Evolutionary conservation across 2,797 vertebrate genomes (phyloP).

Genomic region (Euphonia xanthogaster): DNA sequence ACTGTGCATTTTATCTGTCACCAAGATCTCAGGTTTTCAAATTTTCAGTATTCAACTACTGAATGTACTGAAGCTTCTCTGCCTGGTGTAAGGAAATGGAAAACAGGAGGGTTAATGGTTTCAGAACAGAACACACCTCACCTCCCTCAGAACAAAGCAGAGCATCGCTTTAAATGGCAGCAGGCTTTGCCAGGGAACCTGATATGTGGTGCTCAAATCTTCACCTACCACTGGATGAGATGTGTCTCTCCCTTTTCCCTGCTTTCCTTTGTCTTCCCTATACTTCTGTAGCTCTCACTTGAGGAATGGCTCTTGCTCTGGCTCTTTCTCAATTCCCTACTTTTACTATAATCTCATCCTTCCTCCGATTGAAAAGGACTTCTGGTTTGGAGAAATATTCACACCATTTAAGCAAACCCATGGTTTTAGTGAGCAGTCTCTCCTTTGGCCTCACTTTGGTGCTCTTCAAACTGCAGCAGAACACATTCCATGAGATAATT

Average conservation of each 20-base stretch:
- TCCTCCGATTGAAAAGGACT: background rate
- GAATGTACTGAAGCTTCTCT: background rate
- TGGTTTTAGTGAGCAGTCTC: background rate
- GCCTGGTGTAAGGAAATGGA: background rate
- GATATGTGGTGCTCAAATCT: background rate
- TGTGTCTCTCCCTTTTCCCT: background rate
- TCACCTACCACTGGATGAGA: fast-evolving
- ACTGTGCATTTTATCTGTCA: background rate
- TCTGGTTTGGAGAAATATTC: background rate
- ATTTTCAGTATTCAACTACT: background rate
- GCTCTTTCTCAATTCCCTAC: background rate
- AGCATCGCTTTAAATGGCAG: background rate
- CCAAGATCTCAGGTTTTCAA: background rate
- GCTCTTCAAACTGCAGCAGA: background rate
- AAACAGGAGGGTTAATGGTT: background rate
- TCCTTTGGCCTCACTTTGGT: background rate
- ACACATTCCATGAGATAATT: background rate
- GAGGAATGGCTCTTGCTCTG: background rate
- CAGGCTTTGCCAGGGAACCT: background rate
- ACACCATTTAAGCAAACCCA: background rate
- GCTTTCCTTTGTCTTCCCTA: background rate
- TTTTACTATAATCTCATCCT: background rate
- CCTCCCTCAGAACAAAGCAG: background rate
- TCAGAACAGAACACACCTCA: background rate
- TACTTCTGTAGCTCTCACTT: background rate